Base-by-base conservation (phyloP, 2,113 vertebrate species). In the Spheniscus mendiculus region DNA sequence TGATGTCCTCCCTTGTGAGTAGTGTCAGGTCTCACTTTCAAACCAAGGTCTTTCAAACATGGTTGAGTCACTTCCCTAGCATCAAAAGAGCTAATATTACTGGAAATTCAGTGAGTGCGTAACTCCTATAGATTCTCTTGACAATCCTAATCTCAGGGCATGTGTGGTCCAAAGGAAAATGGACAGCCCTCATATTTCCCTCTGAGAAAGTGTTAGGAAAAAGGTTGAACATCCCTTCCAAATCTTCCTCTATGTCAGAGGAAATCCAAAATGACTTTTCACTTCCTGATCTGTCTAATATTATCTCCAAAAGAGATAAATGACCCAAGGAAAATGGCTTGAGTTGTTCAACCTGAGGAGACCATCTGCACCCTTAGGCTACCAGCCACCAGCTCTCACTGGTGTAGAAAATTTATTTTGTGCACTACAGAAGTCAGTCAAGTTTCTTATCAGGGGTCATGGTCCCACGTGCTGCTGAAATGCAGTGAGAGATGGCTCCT, bases 401-500 rank as follows among this genome's bases (percentile, higher is more conserved):
- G 18, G 19, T 42, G 16, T 5, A 55, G 38, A 53, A 87, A 42
- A 83, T 12, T 4, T 32, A 34, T 79, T 84, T n/a, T 62, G 25
- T 79, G 61, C 36, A 8, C 30, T 45, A 15, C 16, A 45, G 23
- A 26, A 78, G 12, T 3, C 8, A 11, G 20, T 66, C 36, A 21
- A 71, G 22, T 16, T 91, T 70, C 11, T 66, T 45, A 5, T 36
- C 15, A 17, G n/a, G 38, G 34, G 4, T 38, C 32, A 10, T 1
- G 5, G 44, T 34, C 32, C 17, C 29, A 50, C 1, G 6, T 34
- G 38, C 23, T 58, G 61, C 69, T 71, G 55, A 47, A 70, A 55
- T 0, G 0, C 61, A 22, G 42, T 25, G 50, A 73, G 71, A 49
- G 32, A 12, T 3, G 5, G 9, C 9, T 80, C 38, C 61, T 52